Conservation (phyloP, 2,888 invertebrate genomes). For the Nephrotoma flavescens region DNA sequence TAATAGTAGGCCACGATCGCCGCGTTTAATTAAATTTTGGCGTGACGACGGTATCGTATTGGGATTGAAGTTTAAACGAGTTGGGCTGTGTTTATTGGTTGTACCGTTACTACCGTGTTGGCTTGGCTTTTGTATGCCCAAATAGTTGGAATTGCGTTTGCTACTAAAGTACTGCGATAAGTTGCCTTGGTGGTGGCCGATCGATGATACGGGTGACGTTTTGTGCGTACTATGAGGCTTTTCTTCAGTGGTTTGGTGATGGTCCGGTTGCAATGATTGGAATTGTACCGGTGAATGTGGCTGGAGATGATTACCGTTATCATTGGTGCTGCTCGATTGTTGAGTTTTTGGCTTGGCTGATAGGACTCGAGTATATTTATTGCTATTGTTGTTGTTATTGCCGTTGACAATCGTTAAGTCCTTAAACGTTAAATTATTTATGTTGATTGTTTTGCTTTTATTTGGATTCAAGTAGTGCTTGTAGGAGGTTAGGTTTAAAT, state of each 20-base stretch:
- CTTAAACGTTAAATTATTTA: slow-evolving; percentile 14
- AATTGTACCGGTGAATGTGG: slow-evolving; percentile 25
- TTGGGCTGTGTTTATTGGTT: background rate
- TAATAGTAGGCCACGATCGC: slow-evolving; percentile 6
- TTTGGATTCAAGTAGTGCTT: slow-evolving; percentile 10
- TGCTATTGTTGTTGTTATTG: background rate
- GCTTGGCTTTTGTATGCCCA: slow-evolving; percentile 11
- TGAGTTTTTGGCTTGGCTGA: slow-evolving; percentile 11
- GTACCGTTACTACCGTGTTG: background rate
- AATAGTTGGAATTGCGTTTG: slow-evolving; percentile 12
- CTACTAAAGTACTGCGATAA: slow-evolving; percentile 12
- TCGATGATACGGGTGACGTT: background rate
- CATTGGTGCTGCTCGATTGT: background rate
- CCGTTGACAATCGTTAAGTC: slow-evolving; percentile 1
- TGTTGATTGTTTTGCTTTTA: slow-evolving; percentile 12
- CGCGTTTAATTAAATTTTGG: slow-evolving; percentile 7
- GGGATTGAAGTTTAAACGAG: background rate
- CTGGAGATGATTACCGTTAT: slow-evolving; percentile 7
- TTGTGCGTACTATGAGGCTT: background rate
- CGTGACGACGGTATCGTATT: slow-evolving; percentile 6
- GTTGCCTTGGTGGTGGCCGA: background rate
- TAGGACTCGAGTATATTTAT: slow-evolving; percentile 10
- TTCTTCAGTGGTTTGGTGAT: background rate
- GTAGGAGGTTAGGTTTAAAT: background rate
- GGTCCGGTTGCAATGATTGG: slow-evolving; percentile 24